A percentile compares a stretch with the other conserved stretches of the same genome.
These are phyloP conservation scores for Lepidocyrtinus sp. DNA, from an alignment of 2,888 invertebrate species.

Conservation along the genomic window DNA sequence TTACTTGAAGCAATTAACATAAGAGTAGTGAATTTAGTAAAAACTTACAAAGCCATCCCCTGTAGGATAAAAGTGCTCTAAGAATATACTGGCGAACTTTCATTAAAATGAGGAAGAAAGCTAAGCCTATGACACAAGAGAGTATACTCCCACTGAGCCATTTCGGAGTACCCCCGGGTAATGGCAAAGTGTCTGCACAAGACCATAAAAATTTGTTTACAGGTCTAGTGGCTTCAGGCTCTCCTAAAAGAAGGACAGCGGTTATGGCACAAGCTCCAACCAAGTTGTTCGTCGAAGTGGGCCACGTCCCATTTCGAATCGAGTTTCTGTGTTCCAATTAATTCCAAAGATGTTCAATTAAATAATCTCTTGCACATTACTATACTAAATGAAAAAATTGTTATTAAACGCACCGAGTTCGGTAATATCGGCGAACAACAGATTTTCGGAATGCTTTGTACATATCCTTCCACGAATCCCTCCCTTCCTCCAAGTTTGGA, in stretches of 20 bases:
- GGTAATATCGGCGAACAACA: constrained; percentile 72
- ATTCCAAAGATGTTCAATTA: background rate
- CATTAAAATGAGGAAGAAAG: constrained; percentile 73
- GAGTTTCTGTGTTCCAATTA: constrained; percentile 72
- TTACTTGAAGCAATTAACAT: too few relatives aligned
- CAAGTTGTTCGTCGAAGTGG: constrained; percentile 74
- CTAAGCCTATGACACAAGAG: constrained; percentile 72
- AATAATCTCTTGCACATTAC: background rate
- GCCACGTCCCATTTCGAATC: constrained; percentile 74
- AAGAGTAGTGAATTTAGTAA: too few relatives aligned
- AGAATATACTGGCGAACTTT: constrained; percentile 73
- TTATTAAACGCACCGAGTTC: constrained; percentile 73
- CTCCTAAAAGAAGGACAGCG: constrained; percentile 71
- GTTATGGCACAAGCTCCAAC: constrained; percentile 71
- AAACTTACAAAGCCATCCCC: constrained; percentile 77
- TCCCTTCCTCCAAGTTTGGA: constrained; percentile 72
- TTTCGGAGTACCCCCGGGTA: constrained; percentile 69
- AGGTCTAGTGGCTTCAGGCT: constrained; percentile 71
- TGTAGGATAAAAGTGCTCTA: constrained; percentile 74
- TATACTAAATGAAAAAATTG: background rate
- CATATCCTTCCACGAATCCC: constrained; percentile 72
- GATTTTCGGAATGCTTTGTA: constrained; percentile 71
- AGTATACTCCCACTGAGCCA: constrained; percentile 71
- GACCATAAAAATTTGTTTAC: constrained; percentile 71
- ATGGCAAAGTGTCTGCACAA: constrained; percentile 70